Percentiles rank a stretch among this genome's conserved stretches.
Conservation (phyloP, 2,113 vertebrate genomes). For the Tachysurus fulvidraco region DNA sequence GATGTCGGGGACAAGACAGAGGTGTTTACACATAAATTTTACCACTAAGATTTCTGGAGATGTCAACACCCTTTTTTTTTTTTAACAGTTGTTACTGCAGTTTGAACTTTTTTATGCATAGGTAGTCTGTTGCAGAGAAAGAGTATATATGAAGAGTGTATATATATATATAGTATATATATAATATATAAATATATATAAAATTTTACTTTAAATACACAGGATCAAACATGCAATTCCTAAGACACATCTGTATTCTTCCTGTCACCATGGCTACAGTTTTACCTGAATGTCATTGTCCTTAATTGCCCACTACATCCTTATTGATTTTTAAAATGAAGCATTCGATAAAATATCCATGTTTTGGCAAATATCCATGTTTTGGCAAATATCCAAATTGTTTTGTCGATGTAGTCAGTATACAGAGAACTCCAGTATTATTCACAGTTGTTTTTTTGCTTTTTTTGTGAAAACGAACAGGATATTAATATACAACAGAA, state of each 20-base stretch:
- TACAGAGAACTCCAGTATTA: not conserved
- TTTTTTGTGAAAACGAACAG: not conserved
- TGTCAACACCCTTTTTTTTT: not conserved
- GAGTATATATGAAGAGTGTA: not conserved
- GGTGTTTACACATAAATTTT: not conserved
- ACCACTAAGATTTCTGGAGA: not conserved
- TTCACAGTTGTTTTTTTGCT: too few relatives aligned
- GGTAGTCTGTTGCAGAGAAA: not conserved
- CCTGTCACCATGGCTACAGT: not conserved
- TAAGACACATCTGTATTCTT: not conserved
- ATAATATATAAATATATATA: too few relatives aligned
- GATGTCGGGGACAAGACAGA: slow-evolving; percentile 25
- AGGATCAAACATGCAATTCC: not conserved
- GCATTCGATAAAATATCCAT: not conserved
- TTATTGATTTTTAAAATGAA: not conserved
- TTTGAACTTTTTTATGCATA: not conserved
- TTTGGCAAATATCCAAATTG: too few relatives aligned
- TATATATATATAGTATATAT: too few relatives aligned
- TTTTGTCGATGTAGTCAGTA: not conserved
- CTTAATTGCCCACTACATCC: not conserved
- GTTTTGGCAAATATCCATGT: not conserved
- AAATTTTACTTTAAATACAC: not conserved
- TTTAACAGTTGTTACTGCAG: not conserved
- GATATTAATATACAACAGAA: not conserved
- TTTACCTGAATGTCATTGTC: not conserved